Evolutionary conservation across 2,888 invertebrate species (phyloP), one percentile per base, ranked within the genome.

Genomic region (Apeira syringaria): DNA sequence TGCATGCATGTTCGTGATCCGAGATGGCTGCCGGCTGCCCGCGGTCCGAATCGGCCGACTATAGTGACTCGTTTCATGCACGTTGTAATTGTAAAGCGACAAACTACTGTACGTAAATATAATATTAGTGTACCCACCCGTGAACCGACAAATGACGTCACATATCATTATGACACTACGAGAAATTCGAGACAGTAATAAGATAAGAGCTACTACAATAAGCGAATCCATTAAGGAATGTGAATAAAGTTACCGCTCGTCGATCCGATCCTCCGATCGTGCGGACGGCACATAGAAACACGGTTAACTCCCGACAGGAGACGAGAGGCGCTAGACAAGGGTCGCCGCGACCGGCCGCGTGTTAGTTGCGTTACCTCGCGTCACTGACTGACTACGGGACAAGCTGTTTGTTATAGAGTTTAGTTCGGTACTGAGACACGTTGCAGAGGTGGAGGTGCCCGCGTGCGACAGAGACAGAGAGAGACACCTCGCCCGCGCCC

Each of bases 61-160:
- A n/a, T n/a, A 15, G 18, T 18, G 68, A 64, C 68, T 74, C 79
- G 69, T 56, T 62, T 75, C 32, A 87, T 87, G 87, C 87, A 88
- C 86, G 80, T 82, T 80, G 78, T 82, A 17, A 17, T 82, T 80
- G 78, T 15, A 80, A 86, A 87, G 86, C 87, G 82, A 83, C 86
- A 84, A 84, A 85, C 88, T 88, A 88, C 88, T 80, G 74, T 85
- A 87, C 82, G 85, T 85, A 86, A 82, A 85, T 79, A 84, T 80
- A 84, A 84, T 79, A 86, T 86, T 85, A 87, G 86, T 85, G 86
- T 86, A 87, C 88, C 87, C 87, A 88, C 86, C 87, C 87, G 75
- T 78, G 59, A 75, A 83, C 83, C 84, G 86, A 83, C 82, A 80
- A 59, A 65, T n/a, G n/a, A 74, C 71, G 68, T 79, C 81, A 76